phyloP scores from a whole-genome alignment of 2,113 vertebrate species.

The Columba livia region DNA sequence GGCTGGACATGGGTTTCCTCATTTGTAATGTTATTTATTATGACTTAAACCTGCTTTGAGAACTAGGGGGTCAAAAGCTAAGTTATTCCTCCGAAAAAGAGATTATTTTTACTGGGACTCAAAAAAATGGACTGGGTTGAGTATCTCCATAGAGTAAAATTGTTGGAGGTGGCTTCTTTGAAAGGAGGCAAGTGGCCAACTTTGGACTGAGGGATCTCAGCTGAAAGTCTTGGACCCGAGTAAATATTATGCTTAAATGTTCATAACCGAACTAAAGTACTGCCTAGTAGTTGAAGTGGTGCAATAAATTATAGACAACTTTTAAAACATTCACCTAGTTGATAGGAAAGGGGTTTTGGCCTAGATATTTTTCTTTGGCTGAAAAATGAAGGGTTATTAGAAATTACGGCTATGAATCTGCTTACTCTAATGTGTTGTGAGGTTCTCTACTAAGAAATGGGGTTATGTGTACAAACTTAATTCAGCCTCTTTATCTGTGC shows the following conservation, averaged over 20 bases:
- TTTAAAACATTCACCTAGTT: neutral
- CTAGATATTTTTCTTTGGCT: neutral
- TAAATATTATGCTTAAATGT: neutral
- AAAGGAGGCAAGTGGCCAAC: neutral
- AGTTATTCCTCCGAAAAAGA: neutral
- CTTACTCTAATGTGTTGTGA: neutral
- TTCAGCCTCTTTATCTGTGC: neutral
- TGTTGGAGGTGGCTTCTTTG: neutral
- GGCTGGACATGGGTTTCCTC: slow-evolving; percentile 13
- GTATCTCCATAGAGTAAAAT: neutral
- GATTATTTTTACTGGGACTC: neutral
- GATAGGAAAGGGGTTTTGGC: neutral
- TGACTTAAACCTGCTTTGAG: neutral
- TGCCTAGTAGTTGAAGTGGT: neutral
- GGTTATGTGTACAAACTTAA: neutral
- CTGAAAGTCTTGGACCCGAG: neutral
- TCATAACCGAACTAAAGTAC: neutral
- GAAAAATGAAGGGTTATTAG: neutral
- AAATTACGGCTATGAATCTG: neutral
- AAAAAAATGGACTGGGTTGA: neutral
- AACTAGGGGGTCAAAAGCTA: neutral
- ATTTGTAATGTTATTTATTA: neutral
- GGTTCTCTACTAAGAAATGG: neutral
- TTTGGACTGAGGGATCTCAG: neutral
- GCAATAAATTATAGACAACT: neutral